These are phyloP conservation scores for Cotesia glomerata DNA, from an alignment of 1,140 invertebrate species.

Conservation along the genomic window DNA sequence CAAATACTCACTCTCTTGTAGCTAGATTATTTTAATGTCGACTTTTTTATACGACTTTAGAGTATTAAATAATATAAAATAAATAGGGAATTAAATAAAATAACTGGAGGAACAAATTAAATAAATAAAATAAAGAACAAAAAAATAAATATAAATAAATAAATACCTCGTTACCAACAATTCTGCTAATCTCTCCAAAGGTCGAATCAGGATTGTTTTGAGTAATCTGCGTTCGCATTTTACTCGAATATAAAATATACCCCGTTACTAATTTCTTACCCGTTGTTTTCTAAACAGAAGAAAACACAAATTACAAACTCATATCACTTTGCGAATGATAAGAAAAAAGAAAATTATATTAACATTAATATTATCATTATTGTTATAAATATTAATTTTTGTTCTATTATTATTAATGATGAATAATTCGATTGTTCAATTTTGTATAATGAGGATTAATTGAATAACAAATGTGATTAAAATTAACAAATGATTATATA, in stretches of 20 bases:
- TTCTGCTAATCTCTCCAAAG: slow-evolving; percentile 97
- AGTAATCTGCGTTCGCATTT: slow-evolving; percentile 87
- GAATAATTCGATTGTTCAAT: slow-evolving; percentile 14
- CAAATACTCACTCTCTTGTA: not conserved
- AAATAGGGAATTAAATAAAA: slow-evolving; percentile 31
- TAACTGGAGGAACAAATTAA: slow-evolving; percentile 31
- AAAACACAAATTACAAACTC: slow-evolving; percentile 57
- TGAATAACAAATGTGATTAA: slow-evolving; percentile 6
- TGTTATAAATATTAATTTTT: no score
- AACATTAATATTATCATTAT: no score
- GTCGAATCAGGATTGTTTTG: slow-evolving; percentile 91
- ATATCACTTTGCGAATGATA: not conserved
- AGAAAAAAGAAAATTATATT: slow-evolving; percentile 12
- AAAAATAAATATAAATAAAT: slow-evolving; percentile 44
- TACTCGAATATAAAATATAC: slow-evolving; percentile 98
- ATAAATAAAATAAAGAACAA: slow-evolving; percentile 37
- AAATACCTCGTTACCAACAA: slow-evolving; percentile 90
- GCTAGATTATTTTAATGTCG: not conserved
- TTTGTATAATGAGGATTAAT: not conserved
- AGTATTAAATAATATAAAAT: slow-evolving; percentile 1
- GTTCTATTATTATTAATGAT: not conserved
- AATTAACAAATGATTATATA: not conserved
- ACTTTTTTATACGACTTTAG: not conserved
- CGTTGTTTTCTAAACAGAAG: slow-evolving; percentile 72
- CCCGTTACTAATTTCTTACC: slow-evolving; percentile 93